These are phyloP conservation scores for Emydura subglobosa DNA, from an alignment of 2,113 vertebrate genomes.

Conservation along the genomic window DNA sequence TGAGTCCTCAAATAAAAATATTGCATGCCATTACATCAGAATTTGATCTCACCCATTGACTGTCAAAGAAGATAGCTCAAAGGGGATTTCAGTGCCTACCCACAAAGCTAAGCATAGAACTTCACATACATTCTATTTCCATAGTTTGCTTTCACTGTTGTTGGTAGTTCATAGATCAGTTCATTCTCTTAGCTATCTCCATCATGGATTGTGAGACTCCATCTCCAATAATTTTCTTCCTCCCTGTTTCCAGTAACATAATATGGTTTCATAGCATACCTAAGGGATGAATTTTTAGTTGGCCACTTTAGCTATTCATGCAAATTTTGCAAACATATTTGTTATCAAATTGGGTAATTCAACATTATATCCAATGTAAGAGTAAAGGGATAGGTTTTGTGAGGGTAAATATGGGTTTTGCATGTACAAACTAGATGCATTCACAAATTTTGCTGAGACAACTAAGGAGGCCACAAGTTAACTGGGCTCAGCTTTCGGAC, in stretches of 20 bases:
- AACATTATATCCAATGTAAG: not conserved
- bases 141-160: constrained; percentile 56
- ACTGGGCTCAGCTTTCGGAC: not conserved
- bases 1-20: constrained; percentile 43
- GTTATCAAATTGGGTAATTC: not conserved
- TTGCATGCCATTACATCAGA: constrained; percentile 24
- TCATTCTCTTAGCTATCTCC: not conserved
- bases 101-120: constrained; percentile 63
- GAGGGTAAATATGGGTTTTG: rapidly evolving
- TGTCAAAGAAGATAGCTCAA: constrained; percentile 59
- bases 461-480: not conserved
- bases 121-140: constrained; percentile 56
- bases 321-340: not conserved
- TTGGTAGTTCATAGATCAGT: not conserved
- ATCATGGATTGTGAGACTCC: not conserved
- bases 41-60: constrained; percentile 30
- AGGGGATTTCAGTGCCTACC: constrained; percentile 55
- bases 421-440: not conserved
- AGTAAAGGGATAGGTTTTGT: not conserved
- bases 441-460: not conserved
- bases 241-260: not conserved
- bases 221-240: not conserved
- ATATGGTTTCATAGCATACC: not conserved
- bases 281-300: not conserved
- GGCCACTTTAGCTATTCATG: not conserved